Base-by-base conservation (phyloP, 2,113 vertebrate genomes). In the Terrapene triunguis region DNA sequence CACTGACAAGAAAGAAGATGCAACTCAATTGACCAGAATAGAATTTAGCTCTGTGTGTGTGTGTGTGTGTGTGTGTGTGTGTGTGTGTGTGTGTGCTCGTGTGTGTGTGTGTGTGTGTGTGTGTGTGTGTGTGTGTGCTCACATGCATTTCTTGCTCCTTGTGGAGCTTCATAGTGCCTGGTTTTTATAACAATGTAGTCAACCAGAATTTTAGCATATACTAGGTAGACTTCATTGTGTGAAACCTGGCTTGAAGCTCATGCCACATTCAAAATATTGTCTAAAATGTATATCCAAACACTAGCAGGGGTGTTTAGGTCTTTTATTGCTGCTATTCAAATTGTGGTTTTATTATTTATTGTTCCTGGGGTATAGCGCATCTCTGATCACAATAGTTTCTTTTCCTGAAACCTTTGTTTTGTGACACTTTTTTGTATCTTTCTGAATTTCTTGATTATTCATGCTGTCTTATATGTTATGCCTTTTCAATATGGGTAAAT, bases 381-480 rank as follows among this genome's bases (percentile, higher is more conserved):
- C 44, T 74, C 80, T 92, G 93, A 54, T 4, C 87, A 29, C 85
- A 83, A 95, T 97, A 72, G n/a, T 94, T 94, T 96, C 96, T 50
- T 92, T 94, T 93, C 89, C 80, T 95, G 95, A 96, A 98, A 97
- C 96, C 94, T 95, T 89, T 84, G 91, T 97, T 97, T 96, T 96
- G 89, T 95, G 94, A 93, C 97, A 94, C 95, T 96, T 92, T 96
- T 92, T 94, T 95, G 94, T 96, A 94, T 96, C 96, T 97, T 91
- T 85, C 94, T 96, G 92, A 95, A 94, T 92, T 95, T 24, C 44
- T 97, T 97, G 85, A 29, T 91, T 94, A 97, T 97, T 97, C 97
- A 96, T 96, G 94, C 89, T 89, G 69, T 92, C 84, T 95, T 91
- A 96, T 96, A 94, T 1, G 5, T 96, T 97, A 94, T 93, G 92